Evolutionary conservation across 2,797 vertebrate species (phyloP).

Genomic region (Pangasius krempfi): DNA sequence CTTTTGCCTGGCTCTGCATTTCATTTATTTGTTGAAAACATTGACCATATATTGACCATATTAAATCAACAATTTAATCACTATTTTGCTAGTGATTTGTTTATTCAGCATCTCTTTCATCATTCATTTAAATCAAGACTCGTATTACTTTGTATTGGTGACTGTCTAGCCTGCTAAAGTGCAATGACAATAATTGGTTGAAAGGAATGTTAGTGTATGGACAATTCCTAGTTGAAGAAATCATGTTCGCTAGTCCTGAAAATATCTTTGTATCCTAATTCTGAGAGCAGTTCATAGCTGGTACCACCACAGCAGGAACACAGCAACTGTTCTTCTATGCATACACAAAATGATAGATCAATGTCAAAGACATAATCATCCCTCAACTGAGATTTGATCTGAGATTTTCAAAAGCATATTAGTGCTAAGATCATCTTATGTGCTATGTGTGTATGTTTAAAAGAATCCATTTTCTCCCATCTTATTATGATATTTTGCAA

Average conservation of each 20-base stretch:
- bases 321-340: neutral
- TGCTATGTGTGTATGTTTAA: neutral
- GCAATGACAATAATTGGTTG: neutral
- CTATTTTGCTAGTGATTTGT: neutral
- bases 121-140: neutral
- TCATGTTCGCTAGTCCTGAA: neutral
- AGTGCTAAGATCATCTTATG: neutral
- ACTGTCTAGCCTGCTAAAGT: too few relatives aligned
- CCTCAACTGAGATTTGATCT: neutral
- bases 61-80: neutral
- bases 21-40: neutral
- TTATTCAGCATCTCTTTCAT: neutral
- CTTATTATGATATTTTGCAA: neutral
- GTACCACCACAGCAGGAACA: neutral
- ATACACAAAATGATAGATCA: neutral
- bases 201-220: neutral
- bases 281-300: neutral
- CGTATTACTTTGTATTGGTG: neutral
- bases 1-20: neutral
- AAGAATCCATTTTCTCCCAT: neutral
- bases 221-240: neutral
- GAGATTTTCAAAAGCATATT: neutral
- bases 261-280: neutral
- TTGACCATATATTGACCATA: neutral
- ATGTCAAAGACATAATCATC: neutral